Evolutionary conservation across 2,888 invertebrate species (phyloP), one percentile per base, ranked within the genome.

Genomic region (Taenaris catops): DNA sequence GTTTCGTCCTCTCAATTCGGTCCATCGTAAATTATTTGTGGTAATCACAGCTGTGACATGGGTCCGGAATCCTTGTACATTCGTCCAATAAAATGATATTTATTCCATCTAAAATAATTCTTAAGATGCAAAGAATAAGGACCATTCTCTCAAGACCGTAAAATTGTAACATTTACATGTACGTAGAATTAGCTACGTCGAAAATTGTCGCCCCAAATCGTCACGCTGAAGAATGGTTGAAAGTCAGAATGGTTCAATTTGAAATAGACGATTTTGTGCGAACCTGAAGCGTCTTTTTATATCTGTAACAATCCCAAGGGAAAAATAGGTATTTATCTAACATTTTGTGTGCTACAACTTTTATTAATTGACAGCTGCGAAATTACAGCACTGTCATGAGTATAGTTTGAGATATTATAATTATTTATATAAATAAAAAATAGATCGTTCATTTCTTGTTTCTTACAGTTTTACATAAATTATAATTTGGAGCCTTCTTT

Each of bases 1-100:
- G 29, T 28, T 21, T 32, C 17, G 9, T 27, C 6, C 33, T 29
- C 41, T 42, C 34, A 32, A 42, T 38, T 32, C 34, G 10, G 31
- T 23, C 20, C 38, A 21, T 38, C 31, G 31, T 42, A 38, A 32
- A 34, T 42, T 38, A 41, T 41, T 25, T 34, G 41, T 34, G 41
- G 38, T 31, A 19, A 18, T 8, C 38, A 20, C 41, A 38, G 38
- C 31, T 42, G 41, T 42, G 41, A 42, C 38, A 28, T 4, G 41
- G 41, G 38, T 38, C 21, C 18, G 25, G 23, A 38, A 19, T 20
- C 11, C 24, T 20, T 23, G 10, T 31, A 34, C 26, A 20, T 7
- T 23, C 16, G 11, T 16, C 10, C n/a, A 7, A 20, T 11, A 14
- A 17, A 25, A 17, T 4, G 1, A 25, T 11, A 21, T 21, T 9